Conservation (phyloP, 2,888 invertebrate genomes). For the Acrocyrtus sp. region DNA sequence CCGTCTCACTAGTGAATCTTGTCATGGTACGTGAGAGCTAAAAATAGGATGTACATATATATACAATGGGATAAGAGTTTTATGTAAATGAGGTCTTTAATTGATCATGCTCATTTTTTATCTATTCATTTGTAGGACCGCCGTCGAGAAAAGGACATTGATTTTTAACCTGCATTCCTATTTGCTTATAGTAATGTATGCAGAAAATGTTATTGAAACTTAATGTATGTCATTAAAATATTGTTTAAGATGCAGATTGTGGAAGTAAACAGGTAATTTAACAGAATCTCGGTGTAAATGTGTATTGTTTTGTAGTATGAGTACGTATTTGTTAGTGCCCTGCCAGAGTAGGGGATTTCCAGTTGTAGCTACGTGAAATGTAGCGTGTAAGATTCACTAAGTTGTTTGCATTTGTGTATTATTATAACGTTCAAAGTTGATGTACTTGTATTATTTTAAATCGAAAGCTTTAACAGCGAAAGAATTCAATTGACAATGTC, state of each 20-base stretch:
- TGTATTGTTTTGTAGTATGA: conserved; percentile 24
- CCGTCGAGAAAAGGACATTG: conserved; percentile 49
- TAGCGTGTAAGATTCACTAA: background rate
- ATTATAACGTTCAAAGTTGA: conserved; percentile 6
- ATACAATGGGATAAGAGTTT: too few species aligned
- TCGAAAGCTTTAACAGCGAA: conserved; percentile 37
- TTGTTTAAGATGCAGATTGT: conserved; percentile 1
- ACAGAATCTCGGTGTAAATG: conserved; percentile 25
- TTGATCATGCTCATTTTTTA: conserved; percentile 1
- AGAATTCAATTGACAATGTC: conserved; percentile 5
- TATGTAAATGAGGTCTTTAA: too few species aligned
- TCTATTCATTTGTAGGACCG: conserved; percentile 61
- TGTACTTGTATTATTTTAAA: conserved; percentile 22
- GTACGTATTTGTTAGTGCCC: background rate
- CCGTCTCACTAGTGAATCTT: conserved; percentile 93
- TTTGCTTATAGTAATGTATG: conserved; percentile 36
- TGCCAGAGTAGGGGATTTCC: background rate
- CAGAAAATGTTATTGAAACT: too few species aligned
- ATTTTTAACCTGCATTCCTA: conserved; percentile 53
- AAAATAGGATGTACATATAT: too few species aligned
- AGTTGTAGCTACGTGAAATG: conserved; percentile 3
- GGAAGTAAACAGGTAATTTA: conserved; percentile 12
- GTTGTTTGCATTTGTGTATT: background rate
- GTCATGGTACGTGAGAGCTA: conserved; percentile 78
- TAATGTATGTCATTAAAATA: conserved; percentile 21